Evolutionary conservation across 2,797 vertebrate genomes (phyloP), one percentile per base, ranked within the genome.

Genomic region (Telmatherina bonti): DNA sequence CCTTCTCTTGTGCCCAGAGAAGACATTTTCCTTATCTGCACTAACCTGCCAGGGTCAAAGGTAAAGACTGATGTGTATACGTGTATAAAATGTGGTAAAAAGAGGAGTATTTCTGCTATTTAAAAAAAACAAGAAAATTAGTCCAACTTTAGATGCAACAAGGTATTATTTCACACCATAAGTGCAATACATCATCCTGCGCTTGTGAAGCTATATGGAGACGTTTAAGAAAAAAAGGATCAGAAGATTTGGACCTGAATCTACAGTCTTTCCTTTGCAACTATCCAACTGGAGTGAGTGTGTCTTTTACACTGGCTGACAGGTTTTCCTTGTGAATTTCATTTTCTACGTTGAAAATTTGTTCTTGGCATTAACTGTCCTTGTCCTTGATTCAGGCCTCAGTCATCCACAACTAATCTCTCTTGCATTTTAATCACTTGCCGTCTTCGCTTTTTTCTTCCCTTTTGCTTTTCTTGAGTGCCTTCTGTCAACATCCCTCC

Each of bases 361-460:
- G 67, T 76, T 74, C 56, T 64, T 88, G 76, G 84, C 85, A 81
- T 69, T 31, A 66, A 62, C 56, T 54, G 58, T 43, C 55, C 67
- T 75, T 56, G 81, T 62, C 83, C 84, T 84, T 59, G 80, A 84
- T 87, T 78, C 56, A 56, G 55, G 69, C 79, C 69, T 77, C 77
- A 74, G 72, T 68, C 81, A 52, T 79, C 83, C 79, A 70, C 69
- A 78, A 76, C 79, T 85, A 86, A 89, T 89, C 88, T 89, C 79
- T 85, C 71, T 80, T 79, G 74, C 60, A 35, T 81, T 90, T 88
- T 87, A 90, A 89, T 89, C 85, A 82, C 64, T 79, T 53, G 8
- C 70, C 81, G 80, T 52, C 71, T 85, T 78, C 53, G 62, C 74
- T 78, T 67, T 53, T 80, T 56, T 47, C 61, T 64, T 51, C 38